A percentile compares a stretch with the other conserved stretches of the same genome.
These are phyloP conservation scores for Penaeus indicus DNA, from an alignment of 1,140 invertebrate species.

Conservation along the genomic window DNA sequence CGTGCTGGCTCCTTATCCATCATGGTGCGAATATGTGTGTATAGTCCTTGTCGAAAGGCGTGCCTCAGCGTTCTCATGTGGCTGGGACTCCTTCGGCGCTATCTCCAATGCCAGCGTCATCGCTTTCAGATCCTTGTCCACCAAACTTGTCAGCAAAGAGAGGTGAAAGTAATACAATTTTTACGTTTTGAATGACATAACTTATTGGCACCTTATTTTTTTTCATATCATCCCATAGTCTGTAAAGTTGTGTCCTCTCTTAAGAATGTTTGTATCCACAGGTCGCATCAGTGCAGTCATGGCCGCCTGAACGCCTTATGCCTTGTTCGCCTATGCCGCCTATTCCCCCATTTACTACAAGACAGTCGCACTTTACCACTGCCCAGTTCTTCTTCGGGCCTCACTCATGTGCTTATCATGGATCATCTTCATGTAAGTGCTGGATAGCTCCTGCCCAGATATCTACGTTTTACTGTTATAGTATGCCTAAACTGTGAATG, in stretches of 20 bases:
- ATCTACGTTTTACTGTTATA: neutral
- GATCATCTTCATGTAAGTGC: conserved; percentile 55
- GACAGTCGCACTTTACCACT: conserved; percentile 54
- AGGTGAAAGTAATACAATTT: conserved; percentile 50
- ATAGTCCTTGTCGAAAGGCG: conserved; percentile 43
- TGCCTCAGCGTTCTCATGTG: conserved; percentile 56
- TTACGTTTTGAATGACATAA: neutral
- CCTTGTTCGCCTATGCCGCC: conserved; percentile 57
- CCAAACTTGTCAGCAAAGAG: conserved; percentile 56
- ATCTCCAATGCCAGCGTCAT: conserved; percentile 60
- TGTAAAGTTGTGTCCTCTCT: neutral
- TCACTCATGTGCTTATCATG: conserved; percentile 48
- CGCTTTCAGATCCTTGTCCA: conserved; percentile 59
- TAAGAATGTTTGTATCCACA: neutral
- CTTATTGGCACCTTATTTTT: neutral
- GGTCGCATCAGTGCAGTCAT: conserved; percentile 59
- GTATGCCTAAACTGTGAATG: neutral
- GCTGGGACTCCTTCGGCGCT: conserved; percentile 48
- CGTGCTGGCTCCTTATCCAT: conserved; percentile 46
- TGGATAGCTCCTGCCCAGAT: neutral
- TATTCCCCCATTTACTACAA: conserved; percentile 59
- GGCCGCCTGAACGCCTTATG: conserved; percentile 60
- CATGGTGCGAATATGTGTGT: conserved; percentile 57
- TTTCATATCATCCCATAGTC: neutral
- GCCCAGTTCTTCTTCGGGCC: conserved; percentile 62